phyloP scores from a whole-genome alignment of 2,797 vertebrate genomes.

The Paramormyrops hopkinsi region DNA sequence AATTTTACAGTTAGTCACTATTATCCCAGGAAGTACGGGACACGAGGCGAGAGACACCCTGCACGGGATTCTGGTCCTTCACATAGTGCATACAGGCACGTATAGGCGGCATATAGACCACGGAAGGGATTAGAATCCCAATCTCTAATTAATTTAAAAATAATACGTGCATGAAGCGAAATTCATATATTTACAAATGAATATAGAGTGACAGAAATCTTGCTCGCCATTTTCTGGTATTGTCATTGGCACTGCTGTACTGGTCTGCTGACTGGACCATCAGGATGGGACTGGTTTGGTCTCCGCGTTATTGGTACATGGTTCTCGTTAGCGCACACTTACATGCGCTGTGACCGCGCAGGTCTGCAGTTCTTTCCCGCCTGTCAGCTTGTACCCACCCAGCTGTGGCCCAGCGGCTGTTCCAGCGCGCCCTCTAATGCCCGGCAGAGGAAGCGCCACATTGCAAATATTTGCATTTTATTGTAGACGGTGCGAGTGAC shows the following conservation, averaged over 20 bases:
- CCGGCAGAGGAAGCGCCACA: constrained; percentile 47
- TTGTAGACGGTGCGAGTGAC: background rate
- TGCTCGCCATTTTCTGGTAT: background rate
- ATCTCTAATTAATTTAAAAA: background rate
- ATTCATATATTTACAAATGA: background rate
- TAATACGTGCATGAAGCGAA: background rate
- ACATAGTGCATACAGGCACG: background rate
- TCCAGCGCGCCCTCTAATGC: constrained; percentile 82
- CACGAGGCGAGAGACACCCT: background rate
- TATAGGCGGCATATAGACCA: constrained; percentile 50
- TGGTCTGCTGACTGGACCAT: background rate
- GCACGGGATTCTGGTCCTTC: background rate
- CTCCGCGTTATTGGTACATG: background rate
- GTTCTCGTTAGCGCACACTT: background rate
- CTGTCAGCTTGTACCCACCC: background rate
- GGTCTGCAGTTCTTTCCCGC: background rate
- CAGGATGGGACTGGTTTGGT: background rate
- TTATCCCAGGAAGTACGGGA: background rate
- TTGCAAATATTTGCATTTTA: background rate
- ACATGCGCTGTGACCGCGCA: background rate
- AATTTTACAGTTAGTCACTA: background rate
- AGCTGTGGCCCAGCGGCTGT: constrained; percentile 53
- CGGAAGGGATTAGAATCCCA: background rate
- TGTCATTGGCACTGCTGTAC: background rate
- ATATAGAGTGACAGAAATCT: background rate